Evolutionary conservation across 2,797 vertebrate species (phyloP), one percentile per base, ranked within the genome.

Genomic region (Gymnodraco acuticeps): DNA sequence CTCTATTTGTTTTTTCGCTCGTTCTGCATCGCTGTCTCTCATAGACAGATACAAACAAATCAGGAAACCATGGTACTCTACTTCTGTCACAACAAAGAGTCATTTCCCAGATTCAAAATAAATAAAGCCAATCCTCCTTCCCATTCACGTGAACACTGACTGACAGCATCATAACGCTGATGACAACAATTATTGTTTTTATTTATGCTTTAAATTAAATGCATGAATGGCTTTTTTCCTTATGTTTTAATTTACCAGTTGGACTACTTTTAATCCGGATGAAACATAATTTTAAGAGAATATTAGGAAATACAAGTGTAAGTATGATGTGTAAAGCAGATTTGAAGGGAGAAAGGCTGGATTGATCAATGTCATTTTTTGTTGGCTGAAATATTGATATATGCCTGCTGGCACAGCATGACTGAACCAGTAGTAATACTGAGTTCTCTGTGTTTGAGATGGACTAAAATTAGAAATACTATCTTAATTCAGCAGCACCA

Each of bases 41-140:
- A 45, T 19, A 41, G 15, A 71, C 41, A 56, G 67, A 46, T 47
- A 55, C 27, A 80, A 73, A 77, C 54, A 72, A 66, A 75, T 70
- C 50, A 71, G 58, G 54, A 73, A 69, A 61, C 31, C 2, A 52
- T 6, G 38, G 43, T 27, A 62, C 79, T 46, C 76, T 10, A 85
- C 71, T 81, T 85, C 80, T 85, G 83, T 88, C 78, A 84, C 74
- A 85, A 86, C 78, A 84, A 78, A 79, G 20, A 78, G 60, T 81
- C 27, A 70, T 85, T 78, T 78, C 43, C 63, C 64, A 78, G 63
- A 78, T 69, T 74, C 65, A 70, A 27, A 54, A 65, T 15, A 16
- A 12, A 73, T 16, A 64, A 53, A 66, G 69, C 27, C 16, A 53
- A 48, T 14, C 20, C 33, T 47, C 62, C 15, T 17, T 60, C 74